A percentile compares a stretch with the other conserved stretches of the same genome.
Evolutionary conservation across 2,888 invertebrate genomes (phyloP).

Genomic region (Nomada flava): DNA sequence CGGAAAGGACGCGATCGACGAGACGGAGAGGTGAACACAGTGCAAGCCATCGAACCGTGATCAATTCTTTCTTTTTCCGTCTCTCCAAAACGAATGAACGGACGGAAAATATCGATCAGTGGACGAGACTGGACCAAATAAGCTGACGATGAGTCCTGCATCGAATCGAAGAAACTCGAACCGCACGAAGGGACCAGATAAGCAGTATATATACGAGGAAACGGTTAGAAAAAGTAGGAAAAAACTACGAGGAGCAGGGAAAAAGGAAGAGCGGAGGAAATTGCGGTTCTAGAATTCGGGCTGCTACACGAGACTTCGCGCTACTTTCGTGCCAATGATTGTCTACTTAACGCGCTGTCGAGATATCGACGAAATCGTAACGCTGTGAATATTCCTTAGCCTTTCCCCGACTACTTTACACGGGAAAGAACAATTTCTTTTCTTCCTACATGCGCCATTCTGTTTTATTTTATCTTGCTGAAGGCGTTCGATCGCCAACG

Average conservation of each 20-base stretch:
- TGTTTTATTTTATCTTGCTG: constrained; percentile 11
- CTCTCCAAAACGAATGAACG: neutral
- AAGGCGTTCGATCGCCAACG: constrained; percentile 38
- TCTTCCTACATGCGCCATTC: neutral
- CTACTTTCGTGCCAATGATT: constrained; percentile 54
- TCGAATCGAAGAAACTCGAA: constrained; percentile 47
- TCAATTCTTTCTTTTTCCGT: neutral
- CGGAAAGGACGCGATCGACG: neutral
- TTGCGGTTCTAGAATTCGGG: constrained; percentile 65
- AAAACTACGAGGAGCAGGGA: neutral
- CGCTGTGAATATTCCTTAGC: constrained; percentile 1
- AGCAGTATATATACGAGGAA: constrained; percentile 36
- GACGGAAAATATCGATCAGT: constrained; percentile 39
- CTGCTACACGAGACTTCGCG: constrained; percentile 51
- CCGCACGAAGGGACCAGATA: constrained; percentile 42
- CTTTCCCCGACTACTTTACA: neutral
- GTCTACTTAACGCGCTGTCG: constrained; percentile 53
- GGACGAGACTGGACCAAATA: constrained; percentile 39
- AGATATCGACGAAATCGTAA: constrained; percentile 41
- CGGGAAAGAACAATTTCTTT: neutral
- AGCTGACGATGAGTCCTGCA: constrained; percentile 52
- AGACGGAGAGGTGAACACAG: neutral
- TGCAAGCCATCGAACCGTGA: constrained; percentile 7
- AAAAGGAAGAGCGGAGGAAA: constrained; percentile 54
- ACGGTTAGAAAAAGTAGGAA: constrained; percentile 18